Evolutionary conservation across 2,797 vertebrate genomes (phyloP), one percentile per base, ranked within the genome.

Genomic region (Artibeus jamaicensis): DNA sequence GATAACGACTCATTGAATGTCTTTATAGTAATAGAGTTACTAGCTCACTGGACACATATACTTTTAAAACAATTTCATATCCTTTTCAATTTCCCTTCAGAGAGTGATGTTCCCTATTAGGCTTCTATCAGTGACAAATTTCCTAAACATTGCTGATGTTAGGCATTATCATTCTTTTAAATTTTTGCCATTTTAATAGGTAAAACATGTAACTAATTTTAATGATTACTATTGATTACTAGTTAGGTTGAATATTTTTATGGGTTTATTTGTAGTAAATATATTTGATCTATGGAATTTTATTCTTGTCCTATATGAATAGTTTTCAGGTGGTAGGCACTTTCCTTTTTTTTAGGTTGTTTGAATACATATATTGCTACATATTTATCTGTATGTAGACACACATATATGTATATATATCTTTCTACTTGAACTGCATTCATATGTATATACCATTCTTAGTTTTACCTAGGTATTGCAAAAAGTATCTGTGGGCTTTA

Each of bases 171-270:
- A n/a, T 82, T 94, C 46, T 84, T 91, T 86, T 62, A 5, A 5
- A 32, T 50, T 77, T 37, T 87, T 96, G 32, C 37, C 32, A 55
- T 87, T 83, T 95, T 55, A 53, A 37, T 86, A 77, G 39, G 24
- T 73, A 65, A 50, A 79, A 89, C 15, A 46, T 57, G 0, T 50
- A 24, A 70, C 44, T 85, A 79, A 14, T 77, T 86, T 87, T 67
- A 89, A 91, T 32, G 57, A 74, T 93, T 79, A 82, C 44, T 70
- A 89, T 94, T 89, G n/a, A 71, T 85, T 89, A 42, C 44, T 67
- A 77, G 32, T 55, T 79, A 78, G 24, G 14, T 67, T 91, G 65
- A 89, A 39, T 89, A 65, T 70, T 97, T 97, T 88, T 92, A 34
- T 93, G 5, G 8, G 11, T 74, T 94, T 82, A 39, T 46, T 90